Percentiles rank a stretch among this genome's conserved stretches.
These are phyloP conservation scores for Hylaeus anthracinus DNA, from an alignment of 1,140 invertebrate genomes.

Conservation along the genomic window DNA sequence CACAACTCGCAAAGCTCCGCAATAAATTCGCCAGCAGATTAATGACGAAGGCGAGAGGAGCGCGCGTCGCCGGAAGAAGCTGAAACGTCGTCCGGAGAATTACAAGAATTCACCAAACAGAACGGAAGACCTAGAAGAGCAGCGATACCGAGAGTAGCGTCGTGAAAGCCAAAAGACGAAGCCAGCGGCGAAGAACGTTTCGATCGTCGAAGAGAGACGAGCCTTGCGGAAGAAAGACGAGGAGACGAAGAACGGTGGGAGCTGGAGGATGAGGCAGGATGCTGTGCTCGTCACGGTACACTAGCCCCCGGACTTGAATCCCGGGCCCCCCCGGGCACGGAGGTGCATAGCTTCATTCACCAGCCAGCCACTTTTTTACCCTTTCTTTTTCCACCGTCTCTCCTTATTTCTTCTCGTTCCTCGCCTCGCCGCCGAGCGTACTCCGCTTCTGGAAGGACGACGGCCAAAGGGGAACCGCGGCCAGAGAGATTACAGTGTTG, in stretches of 20 bases:
- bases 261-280: constrained; percentile 61
- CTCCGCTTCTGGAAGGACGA: constrained; percentile 56
- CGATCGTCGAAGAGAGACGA: constrained; percentile 30
- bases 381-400: constrained; percentile 38
- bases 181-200: constrained; percentile 13
- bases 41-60: no score
- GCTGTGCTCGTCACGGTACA: constrained; percentile 77
- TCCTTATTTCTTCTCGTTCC: constrained; percentile 42
- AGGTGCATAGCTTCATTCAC: constrained; percentile 60
- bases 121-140: background rate
- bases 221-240: background rate
- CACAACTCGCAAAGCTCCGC: no score
- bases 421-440: constrained; percentile 24
- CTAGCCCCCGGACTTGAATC: constrained; percentile 76
- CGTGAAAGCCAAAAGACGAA: constrained; percentile 38
- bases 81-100: background rate
- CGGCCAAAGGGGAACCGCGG: constrained; percentile 67
- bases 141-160: background rate
- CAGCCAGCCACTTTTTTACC: constrained; percentile 48
- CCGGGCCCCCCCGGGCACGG: constrained; percentile 70
- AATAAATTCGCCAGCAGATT: no score
- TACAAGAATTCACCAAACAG: background rate
- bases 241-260: background rate
- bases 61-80: background rate
- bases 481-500: constrained; percentile 61